phyloP scores from a whole-genome alignment of 2,888 invertebrate genomes.

The Hypena proboscidalis region DNA sequence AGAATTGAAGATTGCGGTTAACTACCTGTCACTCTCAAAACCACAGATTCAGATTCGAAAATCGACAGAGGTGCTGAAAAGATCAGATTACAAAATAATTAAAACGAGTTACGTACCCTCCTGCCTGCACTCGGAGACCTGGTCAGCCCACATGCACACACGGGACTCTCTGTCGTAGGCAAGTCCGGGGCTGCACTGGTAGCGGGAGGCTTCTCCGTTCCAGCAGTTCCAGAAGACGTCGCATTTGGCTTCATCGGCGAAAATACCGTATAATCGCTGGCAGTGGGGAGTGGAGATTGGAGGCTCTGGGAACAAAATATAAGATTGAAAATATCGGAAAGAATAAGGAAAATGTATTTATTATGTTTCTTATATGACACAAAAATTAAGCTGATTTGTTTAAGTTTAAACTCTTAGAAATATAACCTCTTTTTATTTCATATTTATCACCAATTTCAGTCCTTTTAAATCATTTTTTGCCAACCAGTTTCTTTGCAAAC shows the following conservation, averaged over 20 bases:
- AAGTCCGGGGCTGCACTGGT: slow-evolving; percentile 97
- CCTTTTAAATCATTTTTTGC: slow-evolving; percentile 26
- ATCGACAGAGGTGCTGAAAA: slow-evolving; percentile 23
- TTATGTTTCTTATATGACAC: too few species aligned
- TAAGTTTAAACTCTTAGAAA: too few species aligned
- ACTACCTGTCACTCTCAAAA: slow-evolving; percentile 15
- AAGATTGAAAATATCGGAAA: slow-evolving; percentile 4
- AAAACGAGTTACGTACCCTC: slow-evolving; percentile 87
- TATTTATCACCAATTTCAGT: slow-evolving; percentile 31
- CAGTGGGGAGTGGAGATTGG: slow-evolving; percentile 94
- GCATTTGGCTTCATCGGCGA: slow-evolving; percentile 94
- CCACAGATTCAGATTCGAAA: slow-evolving; percentile 11
- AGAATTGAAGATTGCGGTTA: slow-evolving; percentile 29
- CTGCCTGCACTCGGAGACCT: slow-evolving; percentile 95
- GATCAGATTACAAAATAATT: slow-evolving; percentile 5
- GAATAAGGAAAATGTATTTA: slow-evolving; percentile 3
- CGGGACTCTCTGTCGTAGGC: slow-evolving; percentile 97
- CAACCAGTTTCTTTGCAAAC: slow-evolving; percentile 26
- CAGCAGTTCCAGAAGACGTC: slow-evolving; percentile 99
- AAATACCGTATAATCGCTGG: slow-evolving; percentile 95
- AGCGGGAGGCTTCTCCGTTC: slow-evolving; percentile 97
- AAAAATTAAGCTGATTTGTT: too few species aligned
- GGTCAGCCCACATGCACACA: slow-evolving; percentile 98
- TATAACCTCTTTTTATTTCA: background rate
- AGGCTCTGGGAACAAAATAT: slow-evolving; percentile 86